Conservation (phyloP, 2,797 vertebrate species). For the Hippopotamyrus pictus region DNA sequence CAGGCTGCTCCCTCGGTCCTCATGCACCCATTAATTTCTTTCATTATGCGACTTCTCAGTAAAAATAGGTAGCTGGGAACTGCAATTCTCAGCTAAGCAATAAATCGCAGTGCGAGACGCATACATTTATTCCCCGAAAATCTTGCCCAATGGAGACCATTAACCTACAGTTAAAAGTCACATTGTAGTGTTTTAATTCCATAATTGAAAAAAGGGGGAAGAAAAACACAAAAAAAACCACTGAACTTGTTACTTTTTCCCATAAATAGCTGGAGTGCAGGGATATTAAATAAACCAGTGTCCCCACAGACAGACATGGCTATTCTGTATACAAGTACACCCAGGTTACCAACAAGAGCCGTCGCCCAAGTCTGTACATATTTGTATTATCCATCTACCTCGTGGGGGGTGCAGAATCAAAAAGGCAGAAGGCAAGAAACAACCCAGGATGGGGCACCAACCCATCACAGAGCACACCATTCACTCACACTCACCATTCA, state of each 20-base stretch:
- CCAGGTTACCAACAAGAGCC: background rate
- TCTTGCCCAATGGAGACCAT: background rate
- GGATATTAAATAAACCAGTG: background rate
- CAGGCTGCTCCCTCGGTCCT: background rate
- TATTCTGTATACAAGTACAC: background rate
- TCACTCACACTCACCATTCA: too few species aligned
- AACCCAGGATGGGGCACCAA: background rate
- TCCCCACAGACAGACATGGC: background rate
- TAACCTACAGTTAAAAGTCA: background rate
- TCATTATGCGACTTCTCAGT: background rate
- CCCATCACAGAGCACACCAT: background rate
- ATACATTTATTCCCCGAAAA: background rate
- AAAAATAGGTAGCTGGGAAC: background rate
- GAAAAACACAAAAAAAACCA: background rate
- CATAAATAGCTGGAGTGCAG: background rate
- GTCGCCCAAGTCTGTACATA: background rate
- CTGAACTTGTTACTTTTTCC: background rate
- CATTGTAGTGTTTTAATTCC: constrained; percentile 15
- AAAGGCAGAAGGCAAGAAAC: background rate
- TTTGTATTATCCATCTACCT: background rate
- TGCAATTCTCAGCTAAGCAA: background rate
- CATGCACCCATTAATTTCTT: background rate
- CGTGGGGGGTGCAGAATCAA: too few species aligned
- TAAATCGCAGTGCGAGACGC: background rate
- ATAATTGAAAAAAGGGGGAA: background rate